Percentiles rank a stretch among this genome's conserved stretches.
phyloP scores from a whole-genome alignment of 2,888 invertebrate genomes.

The Acronicta leporina region DNA sequence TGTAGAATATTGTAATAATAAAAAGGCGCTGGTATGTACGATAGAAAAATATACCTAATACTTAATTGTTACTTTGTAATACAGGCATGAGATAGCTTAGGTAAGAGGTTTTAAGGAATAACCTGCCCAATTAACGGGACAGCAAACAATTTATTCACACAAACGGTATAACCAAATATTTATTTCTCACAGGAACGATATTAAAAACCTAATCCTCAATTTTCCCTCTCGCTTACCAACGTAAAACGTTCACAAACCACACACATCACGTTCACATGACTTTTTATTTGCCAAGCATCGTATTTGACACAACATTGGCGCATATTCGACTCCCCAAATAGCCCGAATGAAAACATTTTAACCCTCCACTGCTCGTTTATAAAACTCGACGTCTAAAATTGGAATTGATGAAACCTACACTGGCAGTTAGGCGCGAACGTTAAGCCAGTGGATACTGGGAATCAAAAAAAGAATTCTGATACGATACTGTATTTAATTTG shows the following conservation, averaged over 20 bases:
- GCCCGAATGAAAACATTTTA: conserved; percentile 30
- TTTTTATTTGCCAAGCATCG: conserved; percentile 14
- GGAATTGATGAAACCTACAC: conserved; percentile 39
- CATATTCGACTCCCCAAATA: conserved; percentile 13
- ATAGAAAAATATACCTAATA: too few relatives aligned
- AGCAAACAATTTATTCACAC: not conserved
- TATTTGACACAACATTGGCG: conserved; percentile 6
- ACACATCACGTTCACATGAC: not conserved
- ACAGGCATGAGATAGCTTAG: too few relatives aligned
- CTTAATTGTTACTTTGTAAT: too few relatives aligned
- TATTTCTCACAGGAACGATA: not conserved
- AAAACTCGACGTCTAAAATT: conserved; percentile 35
- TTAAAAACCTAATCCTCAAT: conserved; percentile 8
- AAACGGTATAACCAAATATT: not conserved
- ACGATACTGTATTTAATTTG: conserved; percentile 38
- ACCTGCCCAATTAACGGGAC: too few relatives aligned
- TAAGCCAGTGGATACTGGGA: conserved; percentile 17
- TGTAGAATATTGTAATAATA: too few relatives aligned
- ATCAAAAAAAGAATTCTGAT: conserved; percentile 23
- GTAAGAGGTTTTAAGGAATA: too few relatives aligned
- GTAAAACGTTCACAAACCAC: conserved; percentile 8
- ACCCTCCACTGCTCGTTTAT: conserved; percentile 16
- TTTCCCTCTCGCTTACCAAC: not conserved
- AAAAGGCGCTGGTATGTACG: too few relatives aligned
- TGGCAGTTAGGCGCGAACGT: conserved; percentile 11